These are phyloP conservation scores for Danaus melanippus DNA, from an alignment of 1,140 invertebrate species.

Conservation along the genomic window DNA sequence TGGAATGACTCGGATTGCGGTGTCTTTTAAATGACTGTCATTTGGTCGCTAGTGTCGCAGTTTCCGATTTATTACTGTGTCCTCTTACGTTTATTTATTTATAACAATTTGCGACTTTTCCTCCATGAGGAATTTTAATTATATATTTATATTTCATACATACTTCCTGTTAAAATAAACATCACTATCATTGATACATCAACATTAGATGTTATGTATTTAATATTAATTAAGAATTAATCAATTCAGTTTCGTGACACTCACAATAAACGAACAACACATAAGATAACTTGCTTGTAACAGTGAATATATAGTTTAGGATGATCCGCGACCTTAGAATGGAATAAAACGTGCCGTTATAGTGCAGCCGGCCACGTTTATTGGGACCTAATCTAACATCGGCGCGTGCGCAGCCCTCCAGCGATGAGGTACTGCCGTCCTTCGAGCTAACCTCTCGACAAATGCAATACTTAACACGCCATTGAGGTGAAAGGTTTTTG, in stretches of 20 bases:
- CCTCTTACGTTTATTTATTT: slow-evolving; percentile 4
- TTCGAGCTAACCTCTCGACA: slow-evolving; percentile 8
- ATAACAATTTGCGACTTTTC: slow-evolving; percentile 3
- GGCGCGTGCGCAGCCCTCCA: slow-evolving; percentile 34
- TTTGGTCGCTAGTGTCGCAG: slow-evolving; percentile 22
- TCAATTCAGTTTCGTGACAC: no score
- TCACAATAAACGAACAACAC: no score
- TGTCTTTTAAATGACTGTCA: slow-evolving; percentile 32
- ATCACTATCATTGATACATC: no score
- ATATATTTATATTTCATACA: no score
- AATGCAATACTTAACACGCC: slow-evolving; percentile 13
- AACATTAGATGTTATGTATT: no score
- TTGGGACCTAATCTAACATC: slow-evolving; percentile 35
- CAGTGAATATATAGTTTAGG: background rate
- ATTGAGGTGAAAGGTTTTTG: no score
- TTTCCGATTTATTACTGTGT: slow-evolving; percentile 3
- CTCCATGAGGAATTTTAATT: background rate
- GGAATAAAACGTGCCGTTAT: slow-evolving; percentile 35
- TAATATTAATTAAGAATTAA: no score
- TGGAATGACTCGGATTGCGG: slow-evolving; percentile 23
- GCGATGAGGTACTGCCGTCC: slow-evolving; percentile 16
- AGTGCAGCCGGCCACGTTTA: slow-evolving; percentile 30
- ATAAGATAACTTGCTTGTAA: no score
- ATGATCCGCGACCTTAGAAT: slow-evolving; percentile 24
- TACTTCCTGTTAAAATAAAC: no score